Percentiles rank a stretch among this genome's conserved stretches.
Evolutionary conservation across 2,888 invertebrate species (phyloP).

Genomic region (Tetragonisca angustula): DNA sequence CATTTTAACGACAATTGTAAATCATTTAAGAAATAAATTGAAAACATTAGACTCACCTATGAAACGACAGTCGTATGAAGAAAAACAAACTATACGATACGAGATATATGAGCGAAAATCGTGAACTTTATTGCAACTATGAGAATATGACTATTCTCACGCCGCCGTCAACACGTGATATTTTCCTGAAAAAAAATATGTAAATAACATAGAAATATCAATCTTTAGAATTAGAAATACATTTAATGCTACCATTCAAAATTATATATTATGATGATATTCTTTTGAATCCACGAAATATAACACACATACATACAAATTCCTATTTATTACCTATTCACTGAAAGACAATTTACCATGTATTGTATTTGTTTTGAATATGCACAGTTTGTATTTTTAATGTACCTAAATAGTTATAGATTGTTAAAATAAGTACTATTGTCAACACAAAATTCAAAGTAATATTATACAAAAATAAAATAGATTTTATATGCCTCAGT

Average conservation of each 20-base stretch:
- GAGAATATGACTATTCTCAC: slow-evolving; percentile 29
- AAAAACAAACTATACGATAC: background rate
- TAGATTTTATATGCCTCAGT: background rate
- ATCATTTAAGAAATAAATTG: background rate
- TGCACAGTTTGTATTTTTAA: background rate
- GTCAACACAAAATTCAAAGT: background rate
- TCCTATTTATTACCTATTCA: too few species aligned
- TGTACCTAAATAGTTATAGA: background rate
- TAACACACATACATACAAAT: background rate
- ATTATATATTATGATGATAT: background rate
- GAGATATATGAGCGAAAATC: background rate
- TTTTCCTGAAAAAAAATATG: background rate
- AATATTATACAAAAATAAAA: background rate
- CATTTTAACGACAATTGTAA: too few species aligned
- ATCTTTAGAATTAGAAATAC: background rate
- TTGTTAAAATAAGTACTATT: background rate
- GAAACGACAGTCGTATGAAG: background rate
- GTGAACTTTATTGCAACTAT: background rate
- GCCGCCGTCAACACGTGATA: slow-evolving; percentile 12
- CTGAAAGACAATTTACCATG: background rate
- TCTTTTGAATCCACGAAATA: background rate
- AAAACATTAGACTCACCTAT: background rate
- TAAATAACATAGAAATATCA: background rate
- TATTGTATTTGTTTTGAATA: background rate
- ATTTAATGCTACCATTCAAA: background rate